Conservation (phyloP, 1,140 invertebrate genomes). For the Lepidurus apus region DNA sequence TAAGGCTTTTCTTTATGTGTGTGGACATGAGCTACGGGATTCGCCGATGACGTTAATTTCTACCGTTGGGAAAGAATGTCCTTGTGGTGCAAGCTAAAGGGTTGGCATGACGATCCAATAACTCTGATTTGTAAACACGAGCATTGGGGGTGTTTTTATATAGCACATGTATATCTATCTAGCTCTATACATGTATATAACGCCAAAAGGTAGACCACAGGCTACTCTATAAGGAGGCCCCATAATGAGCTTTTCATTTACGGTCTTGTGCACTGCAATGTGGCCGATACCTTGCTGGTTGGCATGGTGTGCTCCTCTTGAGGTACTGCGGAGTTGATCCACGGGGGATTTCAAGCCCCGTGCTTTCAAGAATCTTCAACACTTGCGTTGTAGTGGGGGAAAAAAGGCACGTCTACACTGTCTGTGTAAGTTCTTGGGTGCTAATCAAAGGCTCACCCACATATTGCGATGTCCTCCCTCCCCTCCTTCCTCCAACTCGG, state of each 20-base stretch:
- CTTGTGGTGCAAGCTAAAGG: no score
- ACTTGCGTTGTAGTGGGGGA: not conserved
- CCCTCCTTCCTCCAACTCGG: not conserved
- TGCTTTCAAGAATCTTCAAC: not conserved
- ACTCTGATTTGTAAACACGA: no score
- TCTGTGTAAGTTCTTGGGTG: not conserved
- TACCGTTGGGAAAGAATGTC: no score
- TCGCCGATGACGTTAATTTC: no score
- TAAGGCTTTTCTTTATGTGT: no score
- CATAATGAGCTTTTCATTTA: conserved; percentile 14
- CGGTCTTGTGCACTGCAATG: not conserved
- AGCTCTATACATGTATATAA: no score
- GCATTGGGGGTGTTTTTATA: no score
- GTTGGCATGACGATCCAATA: no score
- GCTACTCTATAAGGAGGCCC: not conserved
- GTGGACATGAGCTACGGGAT: no score
- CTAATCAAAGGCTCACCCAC: conserved; percentile 5
- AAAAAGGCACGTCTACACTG: not conserved
- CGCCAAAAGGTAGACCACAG: no score
- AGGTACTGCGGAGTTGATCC: conserved; percentile 9
- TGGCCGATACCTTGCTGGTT: conserved; percentile 13
- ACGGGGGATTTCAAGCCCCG: not conserved
- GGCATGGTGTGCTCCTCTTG: conserved; percentile 17
- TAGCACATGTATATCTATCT: no score
- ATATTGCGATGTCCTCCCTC: not conserved